Evolutionary conservation across 2,113 vertebrate genomes (phyloP), one percentile per base, ranked within the genome.

Genomic region (Callaeas wilsoni): DNA sequence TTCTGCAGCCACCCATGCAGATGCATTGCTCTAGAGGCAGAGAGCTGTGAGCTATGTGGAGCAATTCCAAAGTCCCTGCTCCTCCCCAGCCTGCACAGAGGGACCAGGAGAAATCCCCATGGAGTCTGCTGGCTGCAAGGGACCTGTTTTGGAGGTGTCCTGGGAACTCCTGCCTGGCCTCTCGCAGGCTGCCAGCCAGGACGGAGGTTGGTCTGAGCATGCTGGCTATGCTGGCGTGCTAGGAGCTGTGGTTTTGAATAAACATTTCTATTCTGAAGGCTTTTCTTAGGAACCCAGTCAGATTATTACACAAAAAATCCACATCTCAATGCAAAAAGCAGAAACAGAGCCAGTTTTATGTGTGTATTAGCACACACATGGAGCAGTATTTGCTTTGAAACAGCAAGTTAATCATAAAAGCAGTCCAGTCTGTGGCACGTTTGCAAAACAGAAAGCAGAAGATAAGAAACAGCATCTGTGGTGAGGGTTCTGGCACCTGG

Each of bases 351-450:
- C 25, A 20, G n/a, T 20, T 74, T 41, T 5, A 6, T 4, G 52
- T 3, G 20, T 14, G 29, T 8, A 4, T 26, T 5, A 39, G 60
- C 49, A 25, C n/a, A 3, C 50, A 53, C 0, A 0, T 16, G 1
- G 50, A 37, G 69, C 22, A 13, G 49, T 4, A 5, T 49, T 69
- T 39, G 77, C 77, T 75, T n/a, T 33, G 44, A 9, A 49, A 53
- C 86, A 86, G 59, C 22, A 32, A 32, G 56, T 39, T 35, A 60
- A 59, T 75, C 29, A 19, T 7, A 39, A 46, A 33, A 65, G 52
- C 74, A 33, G 42, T 6, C 52, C 25, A 10, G 26, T 9, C 59
- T 47, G 87, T 1, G n/a, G 68, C 52, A 80, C n/a, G 71, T 53
- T 50, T 65, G 63, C 41, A 50, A 41, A 90, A 47, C 2, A 23